These are phyloP conservation scores for Nephrocerus scutellatus DNA, from an alignment of 2,888 invertebrate species.

Conservation along the genomic window DNA sequence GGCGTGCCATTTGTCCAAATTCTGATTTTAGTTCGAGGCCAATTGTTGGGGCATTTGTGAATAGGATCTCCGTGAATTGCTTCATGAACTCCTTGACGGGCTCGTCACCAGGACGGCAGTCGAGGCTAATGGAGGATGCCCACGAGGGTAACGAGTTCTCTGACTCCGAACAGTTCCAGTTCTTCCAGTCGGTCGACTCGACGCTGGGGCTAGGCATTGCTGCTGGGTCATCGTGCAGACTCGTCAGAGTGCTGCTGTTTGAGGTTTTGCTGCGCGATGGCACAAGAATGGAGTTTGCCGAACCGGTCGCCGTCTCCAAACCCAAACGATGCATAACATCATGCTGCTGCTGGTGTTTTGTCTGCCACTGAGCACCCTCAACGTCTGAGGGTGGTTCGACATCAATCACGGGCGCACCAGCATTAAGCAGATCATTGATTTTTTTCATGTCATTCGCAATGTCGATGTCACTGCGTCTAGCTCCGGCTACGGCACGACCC, in stretches of 20 bases:
- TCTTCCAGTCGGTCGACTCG: slow-evolving; percentile 50
- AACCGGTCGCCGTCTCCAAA: slow-evolving; percentile 20
- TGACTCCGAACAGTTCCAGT: slow-evolving; percentile 50
- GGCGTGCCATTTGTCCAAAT: slow-evolving; percentile 59
- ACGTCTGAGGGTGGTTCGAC: slow-evolving; percentile 39
- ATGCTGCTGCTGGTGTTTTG: too few species aligned
- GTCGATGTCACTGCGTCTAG: slow-evolving; percentile 42
- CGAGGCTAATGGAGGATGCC: slow-evolving; percentile 57
- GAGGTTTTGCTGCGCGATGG: slow-evolving; percentile 40
- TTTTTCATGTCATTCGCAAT: slow-evolving; percentile 39
- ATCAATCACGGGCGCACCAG: slow-evolving; percentile 38
- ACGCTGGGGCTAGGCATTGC: slow-evolving; percentile 53
- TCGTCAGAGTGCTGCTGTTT: slow-evolving; percentile 53
- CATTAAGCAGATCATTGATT: slow-evolving; percentile 31
- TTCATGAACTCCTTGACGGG: slow-evolving; percentile 61
- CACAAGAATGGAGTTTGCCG: slow-evolving; percentile 28
- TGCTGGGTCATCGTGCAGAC: slow-evolving; percentile 52
- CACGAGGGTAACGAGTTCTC: slow-evolving; percentile 58
- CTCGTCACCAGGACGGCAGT: slow-evolving; percentile 54
- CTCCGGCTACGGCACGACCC: slow-evolving; percentile 35
- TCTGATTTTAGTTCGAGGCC: slow-evolving; percentile 59
- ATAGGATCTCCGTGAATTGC: slow-evolving; percentile 57
- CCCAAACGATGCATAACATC: too few species aligned
- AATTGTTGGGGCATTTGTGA: slow-evolving; percentile 53
- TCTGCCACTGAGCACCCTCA: slow-evolving; percentile 20